Evolutionary conservation across 2,888 invertebrate genomes (phyloP).

Genomic region (Agrotis exclamationis): DNA sequence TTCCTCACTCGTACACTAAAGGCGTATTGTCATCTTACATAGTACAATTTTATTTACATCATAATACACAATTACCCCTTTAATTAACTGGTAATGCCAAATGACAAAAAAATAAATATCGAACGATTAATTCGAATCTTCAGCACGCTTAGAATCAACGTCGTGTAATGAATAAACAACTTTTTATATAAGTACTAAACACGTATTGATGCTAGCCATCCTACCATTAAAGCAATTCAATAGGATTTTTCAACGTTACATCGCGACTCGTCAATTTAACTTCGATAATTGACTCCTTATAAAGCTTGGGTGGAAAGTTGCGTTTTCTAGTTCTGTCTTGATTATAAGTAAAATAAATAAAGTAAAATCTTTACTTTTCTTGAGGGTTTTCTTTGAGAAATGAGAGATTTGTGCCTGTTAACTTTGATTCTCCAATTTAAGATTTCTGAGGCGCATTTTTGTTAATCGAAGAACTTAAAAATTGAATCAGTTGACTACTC

Average conservation of each 20-base stretch:
- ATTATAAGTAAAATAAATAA: no score
- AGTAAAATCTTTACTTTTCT: conserved; percentile 30
- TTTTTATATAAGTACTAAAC: conserved; percentile 71
- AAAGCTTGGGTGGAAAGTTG: conserved; percentile 43
- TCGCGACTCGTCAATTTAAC: conserved; percentile 55
- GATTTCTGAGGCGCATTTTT: no score
- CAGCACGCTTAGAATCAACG: conserved; percentile 42
- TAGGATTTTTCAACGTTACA: conserved; percentile 76
- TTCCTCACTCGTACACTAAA: no score
- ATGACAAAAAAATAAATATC: conserved; percentile 13
- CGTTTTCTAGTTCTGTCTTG: conserved; percentile 39
- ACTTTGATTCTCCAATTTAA: no score
- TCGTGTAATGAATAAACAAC: conserved; percentile 63
- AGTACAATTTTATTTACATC: no score
- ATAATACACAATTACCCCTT: no score
- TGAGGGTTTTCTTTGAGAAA: conserved; percentile 21
- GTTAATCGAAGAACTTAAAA: no score
- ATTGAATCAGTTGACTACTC: no score
- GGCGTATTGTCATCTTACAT: no score
- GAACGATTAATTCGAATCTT: conserved; percentile 16
- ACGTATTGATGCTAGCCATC: conserved; percentile 67
- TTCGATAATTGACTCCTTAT: conserved; percentile 70
- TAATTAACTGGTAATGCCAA: neutral
- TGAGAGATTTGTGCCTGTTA: no score
- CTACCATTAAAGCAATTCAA: conserved; percentile 82